These are phyloP conservation scores for Ceyx melanurus DNA, from an alignment of 2,113 vertebrate genomes.

Conservation along the genomic window DNA sequence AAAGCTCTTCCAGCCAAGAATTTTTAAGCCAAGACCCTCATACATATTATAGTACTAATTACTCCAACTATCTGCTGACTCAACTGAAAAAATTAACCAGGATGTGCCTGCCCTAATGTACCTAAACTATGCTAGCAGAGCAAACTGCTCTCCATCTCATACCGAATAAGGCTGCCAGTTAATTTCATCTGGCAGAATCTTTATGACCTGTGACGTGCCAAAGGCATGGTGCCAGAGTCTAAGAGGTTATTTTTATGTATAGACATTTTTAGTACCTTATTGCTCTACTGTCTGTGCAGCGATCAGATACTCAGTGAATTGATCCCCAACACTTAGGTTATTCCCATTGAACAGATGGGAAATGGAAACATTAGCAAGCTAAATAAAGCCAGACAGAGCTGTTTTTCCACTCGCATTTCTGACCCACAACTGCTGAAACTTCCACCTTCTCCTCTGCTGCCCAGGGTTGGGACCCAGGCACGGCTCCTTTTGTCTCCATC, in stretches of 20 bases:
- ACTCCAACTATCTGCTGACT: constrained; percentile 60
- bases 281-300: constrained; percentile 28
- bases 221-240: constrained; percentile 55
- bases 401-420: not conserved
- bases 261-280: constrained; percentile 66
- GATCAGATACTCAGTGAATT: constrained; percentile 33
- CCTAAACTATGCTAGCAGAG: constrained; percentile 1
- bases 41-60: constrained; percentile 37
- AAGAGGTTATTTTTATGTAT: constrained; percentile 69
- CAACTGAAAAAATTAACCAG: constrained; percentile 55
- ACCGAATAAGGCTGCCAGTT: constrained; percentile 30
- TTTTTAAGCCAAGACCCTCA: constrained; percentile 38
- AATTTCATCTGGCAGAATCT: constrained; percentile 52
- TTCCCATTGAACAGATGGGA: constrained; percentile 45
- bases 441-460: not conserved
- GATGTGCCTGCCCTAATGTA: constrained; percentile 36
- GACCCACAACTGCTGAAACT: not conserved
- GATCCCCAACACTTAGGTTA: constrained; percentile 48
- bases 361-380: constrained; percentile 33
- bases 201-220: constrained; percentile 44
- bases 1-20: constrained; percentile 39
- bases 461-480: not conserved
- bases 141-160: not conserved
- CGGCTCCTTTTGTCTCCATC: not conserved
- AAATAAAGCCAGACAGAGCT: constrained; percentile 25